Evolutionary conservation across 2,797 vertebrate genomes (phyloP).

Genomic region (Neopelma chrysocephalum): DNA sequence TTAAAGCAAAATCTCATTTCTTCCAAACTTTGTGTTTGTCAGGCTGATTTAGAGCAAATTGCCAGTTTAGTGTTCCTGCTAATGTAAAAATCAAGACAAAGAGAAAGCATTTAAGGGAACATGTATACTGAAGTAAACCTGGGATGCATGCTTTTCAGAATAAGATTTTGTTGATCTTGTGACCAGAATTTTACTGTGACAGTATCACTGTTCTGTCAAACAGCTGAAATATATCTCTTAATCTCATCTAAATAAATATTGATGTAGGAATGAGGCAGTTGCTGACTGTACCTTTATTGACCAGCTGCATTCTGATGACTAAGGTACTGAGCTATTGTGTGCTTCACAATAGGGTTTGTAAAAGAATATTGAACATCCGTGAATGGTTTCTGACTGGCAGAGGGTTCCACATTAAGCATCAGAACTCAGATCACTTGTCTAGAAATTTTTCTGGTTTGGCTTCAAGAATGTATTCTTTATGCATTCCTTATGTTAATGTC

Average conservation of each 20-base stretch:
- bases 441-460: neutral
- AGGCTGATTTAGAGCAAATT: neutral
- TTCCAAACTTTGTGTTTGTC: neutral
- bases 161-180: neutral
- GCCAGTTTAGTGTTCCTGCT: neutral
- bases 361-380: neutral
- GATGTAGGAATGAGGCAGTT: neutral
- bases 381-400: neutral
- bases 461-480: neutral
- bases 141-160: neutral
- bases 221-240: neutral
- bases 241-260: neutral
- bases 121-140: neutral
- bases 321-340: constrained; percentile 13
- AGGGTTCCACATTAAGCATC: neutral
- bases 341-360: neutral
- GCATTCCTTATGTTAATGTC: neutral
- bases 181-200: neutral
- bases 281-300: constrained; percentile 14
- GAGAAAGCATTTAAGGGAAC: neutral
- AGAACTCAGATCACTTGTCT: constrained; percentile 3
- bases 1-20: neutral
- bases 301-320: constrained; percentile 17
- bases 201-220: neutral
- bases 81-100: neutral